Evolutionary conservation across 1,140 invertebrate species (phyloP).

Genomic region (Calliphora vicina): DNA sequence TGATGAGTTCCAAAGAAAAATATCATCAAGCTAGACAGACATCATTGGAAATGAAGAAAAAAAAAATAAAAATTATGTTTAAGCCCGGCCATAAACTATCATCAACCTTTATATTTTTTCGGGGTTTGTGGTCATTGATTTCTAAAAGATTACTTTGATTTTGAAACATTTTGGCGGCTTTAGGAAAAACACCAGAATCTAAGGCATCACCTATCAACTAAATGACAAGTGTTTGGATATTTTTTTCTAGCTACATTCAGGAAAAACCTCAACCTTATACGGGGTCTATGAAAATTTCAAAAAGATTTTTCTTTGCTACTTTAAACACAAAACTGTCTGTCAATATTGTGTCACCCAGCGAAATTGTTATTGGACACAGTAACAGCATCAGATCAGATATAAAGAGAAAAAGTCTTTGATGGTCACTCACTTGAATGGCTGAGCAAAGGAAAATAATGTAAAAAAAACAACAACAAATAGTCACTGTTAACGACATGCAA

Average conservation of each 20-base stretch:
- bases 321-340: background rate
- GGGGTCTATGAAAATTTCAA: background rate
- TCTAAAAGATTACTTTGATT: background rate
- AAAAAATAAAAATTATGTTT: background rate
- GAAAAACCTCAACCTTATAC: background rate
- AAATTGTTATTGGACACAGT: background rate
- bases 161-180: background rate
- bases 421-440: background rate
- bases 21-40: slow-evolving; percentile 4
- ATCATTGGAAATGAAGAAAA: background rate
- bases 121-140: background rate
- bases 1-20: slow-evolving; percentile 32
- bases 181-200: background rate
- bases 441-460: background rate
- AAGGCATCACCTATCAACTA: background rate
- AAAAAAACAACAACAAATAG: too few species aligned
- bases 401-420: background rate
- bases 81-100: slow-evolving; percentile 8
- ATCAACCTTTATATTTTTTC: background rate
- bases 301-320: background rate
- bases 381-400: background rate
- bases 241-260: background rate
- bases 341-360: background rate
- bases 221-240: slow-evolving; percentile 13
- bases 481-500: slow-evolving; percentile 9